Conservation (phyloP, 1,140 invertebrate species). For the Bombus balteatus region DNA sequence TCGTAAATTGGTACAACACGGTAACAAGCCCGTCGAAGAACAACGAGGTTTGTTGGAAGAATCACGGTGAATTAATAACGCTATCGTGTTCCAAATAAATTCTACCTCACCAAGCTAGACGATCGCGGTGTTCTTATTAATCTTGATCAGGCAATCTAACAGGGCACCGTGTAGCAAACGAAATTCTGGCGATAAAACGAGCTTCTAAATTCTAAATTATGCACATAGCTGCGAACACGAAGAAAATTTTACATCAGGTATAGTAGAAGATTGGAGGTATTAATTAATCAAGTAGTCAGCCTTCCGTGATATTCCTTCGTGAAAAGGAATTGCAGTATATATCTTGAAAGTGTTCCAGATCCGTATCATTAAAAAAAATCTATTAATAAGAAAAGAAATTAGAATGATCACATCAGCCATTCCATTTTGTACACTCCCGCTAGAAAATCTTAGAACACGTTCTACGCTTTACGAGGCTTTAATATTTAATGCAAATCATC, state of each 20-base stretch:
- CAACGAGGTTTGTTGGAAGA: constrained; percentile 7
- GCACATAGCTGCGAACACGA: not conserved
- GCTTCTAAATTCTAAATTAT: constrained; percentile 15
- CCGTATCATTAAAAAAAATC: no score
- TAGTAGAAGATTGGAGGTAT: no score
- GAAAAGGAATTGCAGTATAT: not conserved
- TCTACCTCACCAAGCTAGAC: constrained; percentile 4
- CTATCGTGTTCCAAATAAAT: constrained; percentile 42
- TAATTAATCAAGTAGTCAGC: no score
- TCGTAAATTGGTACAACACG: constrained; percentile 31
- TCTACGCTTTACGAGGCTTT: no score
- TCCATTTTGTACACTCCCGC: no score
- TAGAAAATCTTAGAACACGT: no score
- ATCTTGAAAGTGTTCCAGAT: no score
- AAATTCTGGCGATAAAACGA: constrained; percentile 54
- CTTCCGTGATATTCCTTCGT: not conserved
- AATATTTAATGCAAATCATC: no score
- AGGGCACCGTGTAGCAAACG: constrained; percentile 16
- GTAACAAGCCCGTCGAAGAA: constrained; percentile 21
- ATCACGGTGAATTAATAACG: constrained; percentile 21
- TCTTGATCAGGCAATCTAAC: not conserved
- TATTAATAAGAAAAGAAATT: no score
- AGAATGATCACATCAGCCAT: no score
- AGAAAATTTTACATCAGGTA: not conserved
- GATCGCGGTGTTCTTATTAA: constrained; percentile 37